Conservation (phyloP, 2,797 vertebrate species). For the Monodelphis domestica region DNA sequence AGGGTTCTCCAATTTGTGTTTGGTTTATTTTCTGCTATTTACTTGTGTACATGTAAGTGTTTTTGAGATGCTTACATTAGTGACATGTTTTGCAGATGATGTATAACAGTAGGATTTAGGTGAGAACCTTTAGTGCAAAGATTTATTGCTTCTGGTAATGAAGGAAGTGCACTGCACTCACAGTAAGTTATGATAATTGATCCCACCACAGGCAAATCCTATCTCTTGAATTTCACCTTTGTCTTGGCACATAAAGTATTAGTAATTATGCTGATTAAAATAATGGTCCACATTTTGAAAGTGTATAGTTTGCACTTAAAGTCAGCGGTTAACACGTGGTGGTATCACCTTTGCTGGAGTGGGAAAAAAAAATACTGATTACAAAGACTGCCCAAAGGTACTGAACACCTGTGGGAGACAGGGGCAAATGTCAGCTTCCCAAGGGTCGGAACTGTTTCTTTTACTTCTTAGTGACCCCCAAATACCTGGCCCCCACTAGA, state of each 20-base stretch:
- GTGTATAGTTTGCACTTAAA: constrained; percentile 35
- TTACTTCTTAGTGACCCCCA: not conserved
- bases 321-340: not conserved
- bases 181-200: constrained; percentile 58
- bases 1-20: constrained; percentile 43
- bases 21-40: constrained; percentile 63
- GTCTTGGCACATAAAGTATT: constrained; percentile 35
- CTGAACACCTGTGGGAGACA: not conserved
- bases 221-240: constrained; percentile 46
- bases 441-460: not conserved
- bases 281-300: constrained; percentile 39
- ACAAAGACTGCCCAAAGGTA: not conserved
- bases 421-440: not conserved
- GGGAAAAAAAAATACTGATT: constrained; percentile 26
- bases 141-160: constrained; percentile 58
- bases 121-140: constrained; percentile 74
- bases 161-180: not conserved
- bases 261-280: constrained; percentile 52
- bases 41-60: constrained; percentile 75
- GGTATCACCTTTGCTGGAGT: constrained; percentile 25
- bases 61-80: constrained; percentile 80
- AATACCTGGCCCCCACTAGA: not conserved
- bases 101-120: constrained; percentile 69
- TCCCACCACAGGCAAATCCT: constrained; percentile 17
- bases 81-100: constrained; percentile 75